phyloP scores from a whole-genome alignment of 2,113 vertebrate genomes.

The Callipepla squamata region DNA sequence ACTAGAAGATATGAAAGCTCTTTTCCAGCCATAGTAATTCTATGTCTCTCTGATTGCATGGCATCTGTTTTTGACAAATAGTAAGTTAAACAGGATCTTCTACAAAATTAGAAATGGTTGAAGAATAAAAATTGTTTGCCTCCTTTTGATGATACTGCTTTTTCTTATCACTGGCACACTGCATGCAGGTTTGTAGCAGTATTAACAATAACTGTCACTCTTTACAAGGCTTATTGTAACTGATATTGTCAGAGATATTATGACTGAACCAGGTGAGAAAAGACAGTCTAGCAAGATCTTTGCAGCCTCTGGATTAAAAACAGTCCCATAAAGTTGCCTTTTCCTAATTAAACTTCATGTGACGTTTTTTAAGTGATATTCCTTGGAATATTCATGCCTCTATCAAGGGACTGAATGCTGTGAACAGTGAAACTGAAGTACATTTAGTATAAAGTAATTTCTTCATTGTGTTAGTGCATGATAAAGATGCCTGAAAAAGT shows the following conservation, averaged over 20 bases:
- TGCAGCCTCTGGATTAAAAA: background rate
- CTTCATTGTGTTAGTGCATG: background rate
- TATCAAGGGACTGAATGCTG: background rate
- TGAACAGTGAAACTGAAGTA: background rate
- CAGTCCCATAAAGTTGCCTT: background rate
- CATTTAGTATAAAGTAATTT: background rate
- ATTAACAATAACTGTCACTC: background rate
- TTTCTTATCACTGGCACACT: background rate
- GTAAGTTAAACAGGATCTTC: background rate
- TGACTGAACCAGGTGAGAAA: background rate
- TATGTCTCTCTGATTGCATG: too few relatives aligned
- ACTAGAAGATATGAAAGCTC: too few relatives aligned
- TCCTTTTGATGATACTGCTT: background rate
- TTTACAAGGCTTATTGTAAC: background rate
- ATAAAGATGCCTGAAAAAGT: background rate
- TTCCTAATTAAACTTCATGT: background rate
- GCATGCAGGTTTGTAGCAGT: background rate
- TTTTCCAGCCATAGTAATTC: too few relatives aligned
- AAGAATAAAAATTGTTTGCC: background rate
- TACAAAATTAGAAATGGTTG: background rate
- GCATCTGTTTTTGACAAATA: background rate
- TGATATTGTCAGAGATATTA: background rate
- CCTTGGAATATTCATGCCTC: background rate
- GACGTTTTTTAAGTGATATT: background rate
- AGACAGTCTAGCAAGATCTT: background rate